Evolutionary conservation across 2,888 invertebrate genomes (phyloP), one percentile per base, ranked within the genome.

Genomic region (Eupithecia dodoneata): DNA sequence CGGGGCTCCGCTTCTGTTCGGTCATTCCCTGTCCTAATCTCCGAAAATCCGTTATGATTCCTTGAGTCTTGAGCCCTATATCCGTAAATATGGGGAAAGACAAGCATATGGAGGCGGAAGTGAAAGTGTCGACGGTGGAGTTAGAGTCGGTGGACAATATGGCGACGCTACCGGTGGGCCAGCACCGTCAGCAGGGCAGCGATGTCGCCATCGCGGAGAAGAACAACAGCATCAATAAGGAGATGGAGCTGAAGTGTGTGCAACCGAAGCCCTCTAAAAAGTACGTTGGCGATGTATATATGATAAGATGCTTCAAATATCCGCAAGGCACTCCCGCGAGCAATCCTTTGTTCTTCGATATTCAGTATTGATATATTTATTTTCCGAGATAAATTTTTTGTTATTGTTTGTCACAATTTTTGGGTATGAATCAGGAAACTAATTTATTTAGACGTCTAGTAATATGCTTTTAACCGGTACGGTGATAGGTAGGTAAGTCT

Each of bases 61-160:
- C 63, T 9, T 63, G 30, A 63, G 10, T 63, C 18, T 83, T 82
- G 84, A 82, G 86, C 85, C 85, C 78, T 81, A 80, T 82, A 81
- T 77, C 81, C 77, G 81, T 70, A 75, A 79, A 74, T 55, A 83
- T 95, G 95, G 95, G 94, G 87, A 95, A 95, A 85, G 95, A 95
- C 76, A 95, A 94, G 89, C 94, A 94, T 44, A 88, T 90, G 85
- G 96, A 96, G 91, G 96, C 97, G 90, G 98, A 98, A 95, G 97
- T 98, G 93, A 98, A 98, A 96, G 98, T 98, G 92, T 97, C 98
- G 85, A 98, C 98, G 79, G 98, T 98, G 86, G 98, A 98, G 93
- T 96, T 98, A 88, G 98, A 98, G 94, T 96, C 97, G 83, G 97
- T 97, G 85, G 98, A 98, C 96, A 98, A 98, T 90, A 98, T 98